Conservation (phyloP, 2,113 vertebrate species). For the Aptenodytes patagonicus region DNA sequence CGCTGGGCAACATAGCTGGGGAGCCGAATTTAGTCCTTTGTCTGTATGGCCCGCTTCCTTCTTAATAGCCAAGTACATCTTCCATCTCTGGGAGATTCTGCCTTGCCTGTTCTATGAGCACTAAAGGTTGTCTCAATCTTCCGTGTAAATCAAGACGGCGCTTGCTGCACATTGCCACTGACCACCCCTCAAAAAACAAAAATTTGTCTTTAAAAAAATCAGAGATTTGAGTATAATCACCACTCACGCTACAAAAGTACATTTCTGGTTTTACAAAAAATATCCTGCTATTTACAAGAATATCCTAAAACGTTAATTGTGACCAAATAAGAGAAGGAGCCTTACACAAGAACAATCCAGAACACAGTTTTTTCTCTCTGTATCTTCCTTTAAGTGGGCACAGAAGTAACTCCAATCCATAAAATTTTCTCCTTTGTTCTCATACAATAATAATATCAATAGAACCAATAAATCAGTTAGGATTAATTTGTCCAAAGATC, state of each 20-base stretch:
- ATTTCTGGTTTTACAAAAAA: neutral
- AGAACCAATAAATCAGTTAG: neutral
- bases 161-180: neutral
- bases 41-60: neutral
- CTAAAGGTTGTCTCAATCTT: neutral
- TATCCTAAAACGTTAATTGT: neutral
- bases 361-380: neutral
- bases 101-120: neutral
- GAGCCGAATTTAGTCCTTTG: neutral
- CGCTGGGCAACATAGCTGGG: fast-evolving
- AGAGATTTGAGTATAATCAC: neutral
- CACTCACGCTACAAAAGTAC: neutral
- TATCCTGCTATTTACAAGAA: neutral
- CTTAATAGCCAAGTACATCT: neutral
- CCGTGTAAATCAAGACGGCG: neutral
- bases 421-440: neutral
- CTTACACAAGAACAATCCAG: neutral
- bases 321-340: neutral
- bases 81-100: neutral
- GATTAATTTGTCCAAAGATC: neutral
- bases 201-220: neutral
- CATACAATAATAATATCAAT: neutral
- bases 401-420: neutral
- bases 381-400: neutral
- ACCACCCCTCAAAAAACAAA: neutral